These are phyloP conservation scores for Pogonomyrmex californicus DNA, from an alignment of 1,140 invertebrate species.

Conservation along the genomic window DNA sequence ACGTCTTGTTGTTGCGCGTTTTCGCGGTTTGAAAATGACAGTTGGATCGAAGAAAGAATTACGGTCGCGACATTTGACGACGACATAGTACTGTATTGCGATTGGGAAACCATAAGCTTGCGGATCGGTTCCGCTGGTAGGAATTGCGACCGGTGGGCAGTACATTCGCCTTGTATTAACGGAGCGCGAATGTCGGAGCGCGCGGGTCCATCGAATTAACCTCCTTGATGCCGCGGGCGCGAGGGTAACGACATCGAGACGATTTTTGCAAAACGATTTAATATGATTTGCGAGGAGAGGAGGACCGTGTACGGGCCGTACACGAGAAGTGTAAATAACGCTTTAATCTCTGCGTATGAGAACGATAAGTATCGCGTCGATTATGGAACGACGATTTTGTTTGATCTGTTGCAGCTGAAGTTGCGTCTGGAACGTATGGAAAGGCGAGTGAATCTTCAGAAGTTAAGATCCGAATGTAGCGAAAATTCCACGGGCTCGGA, in stretches of 20 bases:
- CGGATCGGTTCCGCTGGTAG: not conserved
- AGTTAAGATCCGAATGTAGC: conserved; percentile 80
- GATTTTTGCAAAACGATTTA: not conserved
- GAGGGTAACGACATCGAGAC: not conserved
- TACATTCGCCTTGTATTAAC: not conserved
- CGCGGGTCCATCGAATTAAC: conserved; percentile 27
- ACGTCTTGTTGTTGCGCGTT: not conserved
- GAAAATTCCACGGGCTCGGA: conserved; percentile 82
- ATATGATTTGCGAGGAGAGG: conserved; percentile 42
- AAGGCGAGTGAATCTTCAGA: conserved; percentile 86
- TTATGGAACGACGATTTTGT: not conserved
- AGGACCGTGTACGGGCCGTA: conserved; percentile 11
- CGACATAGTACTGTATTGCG: not conserved
- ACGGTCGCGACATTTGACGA: not conserved
- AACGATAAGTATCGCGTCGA: not conserved
- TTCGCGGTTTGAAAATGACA: conserved; percentile 55
- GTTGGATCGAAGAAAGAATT: not conserved
- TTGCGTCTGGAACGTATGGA: conserved; percentile 88
- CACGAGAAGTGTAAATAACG: conserved; percentile 54
- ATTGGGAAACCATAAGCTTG: not conserved
- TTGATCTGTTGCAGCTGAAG: conserved; percentile 86
- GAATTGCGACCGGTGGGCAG: too few species aligned
- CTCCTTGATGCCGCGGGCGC: not conserved
- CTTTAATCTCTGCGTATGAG: not conserved
- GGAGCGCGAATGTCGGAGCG: conserved; percentile 23